Base-by-base conservation (phyloP, 2,888 invertebrate genomes). In the Sussaba pulchella region DNA sequence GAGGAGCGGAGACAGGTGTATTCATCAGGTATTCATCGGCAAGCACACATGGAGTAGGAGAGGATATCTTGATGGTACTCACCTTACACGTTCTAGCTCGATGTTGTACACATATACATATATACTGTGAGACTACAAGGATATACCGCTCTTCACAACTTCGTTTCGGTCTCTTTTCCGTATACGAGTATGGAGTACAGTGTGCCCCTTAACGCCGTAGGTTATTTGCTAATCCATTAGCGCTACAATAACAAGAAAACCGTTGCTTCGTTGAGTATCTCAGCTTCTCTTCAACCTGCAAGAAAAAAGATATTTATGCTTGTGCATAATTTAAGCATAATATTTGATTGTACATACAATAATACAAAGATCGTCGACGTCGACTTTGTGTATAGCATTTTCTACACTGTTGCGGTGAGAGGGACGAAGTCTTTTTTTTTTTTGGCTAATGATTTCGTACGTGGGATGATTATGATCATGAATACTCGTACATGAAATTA, bases 201-300 rank as follows among this genome's bases (percentile, higher is more conserved):
- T 41, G 45, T 43, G 14, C 31, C 57, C 4, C 26, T 70, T 57
- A 12, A 26, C 57, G 41, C 61, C 24, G 31, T 50, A 1, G 50
- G 50, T 73, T 89, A 86, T 89, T 89, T 89, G 88, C 88, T 85
- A 85, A 89, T 89, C 89, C 89, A 89, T 89, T 89, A 89, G 89
- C 87, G 89, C 87, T 89, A 89, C 89, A 89, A 89, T 89, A 89
- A 89, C 89, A 89, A 88, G 80, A 76, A 69, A 47, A 69, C 71
- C 54, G 57, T 41, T 57, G 43, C 71, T 72, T 39, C 24, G 61
- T 63, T 47, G 47, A 47, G 50, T 59, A n/a, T 71, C 71, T 72
- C 71, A 52, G 71, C 21, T 61, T 61, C 39, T 72, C 47, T 70
- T 21, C n/a, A 10, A 73, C 45, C 41, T 41, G 26, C 19, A 10